These are phyloP conservation scores for Thalpophila matura DNA, from an alignment of 2,888 invertebrate genomes.

Conservation along the genomic window DNA sequence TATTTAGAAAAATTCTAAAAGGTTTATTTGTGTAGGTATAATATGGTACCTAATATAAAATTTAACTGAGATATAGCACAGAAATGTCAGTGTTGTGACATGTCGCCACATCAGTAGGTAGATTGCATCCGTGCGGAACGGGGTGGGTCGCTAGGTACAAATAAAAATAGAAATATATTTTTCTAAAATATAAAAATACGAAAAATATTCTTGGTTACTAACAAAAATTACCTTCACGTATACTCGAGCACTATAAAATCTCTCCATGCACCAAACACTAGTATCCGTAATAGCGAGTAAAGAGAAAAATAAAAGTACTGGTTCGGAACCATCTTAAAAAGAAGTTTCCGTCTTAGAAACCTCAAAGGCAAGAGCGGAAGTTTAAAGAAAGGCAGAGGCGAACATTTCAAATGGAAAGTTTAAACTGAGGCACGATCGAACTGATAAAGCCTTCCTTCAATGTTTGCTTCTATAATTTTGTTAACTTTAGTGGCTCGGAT, in stretches of 20 bases:
- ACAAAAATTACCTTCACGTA: conserved; percentile 32
- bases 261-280: conserved; percentile 42
- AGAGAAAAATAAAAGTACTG: conserved; percentile 74
- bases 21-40: too few species aligned
- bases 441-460: conserved; percentile 73
- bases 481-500: conserved; percentile 68
- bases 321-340: conserved; percentile 73
- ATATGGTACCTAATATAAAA: too few species aligned
- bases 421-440: conserved; percentile 74
- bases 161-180: not conserved
- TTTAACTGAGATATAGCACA: too few species aligned
- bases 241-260: conserved; percentile 32
- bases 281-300: conserved; percentile 59
- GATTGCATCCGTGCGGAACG: too few species aligned
- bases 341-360: conserved; percentile 81
- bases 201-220: conserved; percentile 27
- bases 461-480: conserved; percentile 75
- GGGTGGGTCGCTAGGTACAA: too few species aligned
- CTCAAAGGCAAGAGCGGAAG: conserved; percentile 83
- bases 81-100: too few species aligned
- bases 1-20: too few species aligned
- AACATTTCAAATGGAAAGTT: conserved; percentile 82
- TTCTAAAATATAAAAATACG: conserved; percentile 6
- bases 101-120: too few species aligned
- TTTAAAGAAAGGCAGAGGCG: conserved; percentile 81